Percentiles rank a stretch among this genome's conserved stretches.
Conservation (phyloP, 2,113 vertebrate species). For the Corvus cornix region DNA sequence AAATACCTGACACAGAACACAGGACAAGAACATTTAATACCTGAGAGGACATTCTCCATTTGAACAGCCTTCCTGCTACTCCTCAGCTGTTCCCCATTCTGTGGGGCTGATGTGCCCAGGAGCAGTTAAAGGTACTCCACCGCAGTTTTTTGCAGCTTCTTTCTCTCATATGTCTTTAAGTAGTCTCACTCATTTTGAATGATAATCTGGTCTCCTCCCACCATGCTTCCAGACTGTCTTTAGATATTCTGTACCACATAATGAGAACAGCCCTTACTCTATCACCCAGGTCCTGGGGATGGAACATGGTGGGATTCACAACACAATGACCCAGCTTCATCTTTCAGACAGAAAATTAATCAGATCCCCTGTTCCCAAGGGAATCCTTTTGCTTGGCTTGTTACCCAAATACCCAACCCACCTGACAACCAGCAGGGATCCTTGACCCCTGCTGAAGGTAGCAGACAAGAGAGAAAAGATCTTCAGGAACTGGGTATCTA, state of each 20-base stretch:
- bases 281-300: neutral
- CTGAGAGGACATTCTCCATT: neutral
- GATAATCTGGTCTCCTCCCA: neutral
- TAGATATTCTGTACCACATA: neutral
- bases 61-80: neutral
- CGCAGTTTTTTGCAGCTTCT: neutral
- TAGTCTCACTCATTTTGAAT: neutral
- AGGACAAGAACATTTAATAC: neutral
- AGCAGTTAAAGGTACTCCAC: neutral
- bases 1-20: neutral
- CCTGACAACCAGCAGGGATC: neutral
- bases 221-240: neutral
- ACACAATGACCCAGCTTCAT: neutral
- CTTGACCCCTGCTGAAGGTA: neutral
- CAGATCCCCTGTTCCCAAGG: neutral
- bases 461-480: neutral
- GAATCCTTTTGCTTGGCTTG: neutral
- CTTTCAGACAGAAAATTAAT: neutral
- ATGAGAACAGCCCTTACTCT: neutral
- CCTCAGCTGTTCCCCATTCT: neutral
- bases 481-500: neutral
- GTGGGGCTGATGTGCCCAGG: neutral
- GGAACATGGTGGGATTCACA: neutral
- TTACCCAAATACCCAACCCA: neutral
- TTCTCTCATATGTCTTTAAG: neutral